These are phyloP conservation scores for Volucella zonaria DNA, from an alignment of 2,888 invertebrate genomes.

Conservation along the genomic window DNA sequence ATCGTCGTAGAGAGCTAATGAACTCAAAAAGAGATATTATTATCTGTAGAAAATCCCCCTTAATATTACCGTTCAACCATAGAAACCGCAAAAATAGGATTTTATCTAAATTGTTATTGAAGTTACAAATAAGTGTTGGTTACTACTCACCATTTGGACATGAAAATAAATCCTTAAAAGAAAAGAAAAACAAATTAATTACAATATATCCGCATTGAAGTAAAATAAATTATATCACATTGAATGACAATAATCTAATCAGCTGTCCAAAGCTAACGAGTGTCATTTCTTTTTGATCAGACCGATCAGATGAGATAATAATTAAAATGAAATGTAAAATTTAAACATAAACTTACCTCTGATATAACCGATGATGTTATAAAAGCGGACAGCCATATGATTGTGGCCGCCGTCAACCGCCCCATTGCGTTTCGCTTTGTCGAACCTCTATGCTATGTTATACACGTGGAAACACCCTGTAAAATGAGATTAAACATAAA, in stretches of 20 bases:
- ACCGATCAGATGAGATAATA: not conserved
- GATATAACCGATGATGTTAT: constrained; percentile 74
- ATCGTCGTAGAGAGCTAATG: not conserved
- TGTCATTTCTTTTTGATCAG: not conserved
- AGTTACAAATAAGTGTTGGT: not conserved
- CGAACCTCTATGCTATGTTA: constrained; percentile 51
- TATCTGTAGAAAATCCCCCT: constrained; percentile 41
- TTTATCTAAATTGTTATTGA: not conserved
- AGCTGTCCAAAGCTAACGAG: not conserved
- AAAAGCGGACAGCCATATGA: constrained; percentile 82
- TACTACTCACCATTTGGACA: constrained; percentile 82
- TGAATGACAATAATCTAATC: not conserved
- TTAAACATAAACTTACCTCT: constrained; percentile 74
- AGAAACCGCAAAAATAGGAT: constrained; percentile 20
- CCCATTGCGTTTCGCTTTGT: constrained; percentile 78
- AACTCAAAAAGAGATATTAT: not conserved
- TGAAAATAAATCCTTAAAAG: constrained; percentile 80
- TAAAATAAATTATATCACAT: not conserved
- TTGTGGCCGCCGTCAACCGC: constrained; percentile 82
- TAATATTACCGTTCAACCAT: constrained; percentile 50
- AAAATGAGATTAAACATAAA: constrained; percentile 30
- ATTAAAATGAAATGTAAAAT: constrained; percentile 2
- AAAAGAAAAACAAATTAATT: constrained; percentile 50
- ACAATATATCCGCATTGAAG: not conserved
- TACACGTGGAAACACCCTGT: constrained; percentile 57